Evolutionary conservation across 2,888 invertebrate species (phyloP).

Genomic region (Mamestra brassicae): DNA sequence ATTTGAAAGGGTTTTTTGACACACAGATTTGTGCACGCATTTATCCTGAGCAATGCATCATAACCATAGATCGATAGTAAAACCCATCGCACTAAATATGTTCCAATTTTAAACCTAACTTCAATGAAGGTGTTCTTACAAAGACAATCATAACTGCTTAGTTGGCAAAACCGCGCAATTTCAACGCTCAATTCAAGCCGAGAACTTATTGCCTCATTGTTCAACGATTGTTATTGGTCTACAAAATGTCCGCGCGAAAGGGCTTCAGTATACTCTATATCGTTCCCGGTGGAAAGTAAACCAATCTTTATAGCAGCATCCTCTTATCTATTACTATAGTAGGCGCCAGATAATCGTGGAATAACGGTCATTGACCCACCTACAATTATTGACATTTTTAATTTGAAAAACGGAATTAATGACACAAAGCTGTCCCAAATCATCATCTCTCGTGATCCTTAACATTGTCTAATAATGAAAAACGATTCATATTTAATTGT

Average conservation of each 20-base stretch:
- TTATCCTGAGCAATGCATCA: not conserved
- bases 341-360: too few species aligned
- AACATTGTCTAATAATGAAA: too few species aligned
- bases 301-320: too few species aligned
- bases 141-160: not conserved
- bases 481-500: too few species aligned
- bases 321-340: too few species aligned
- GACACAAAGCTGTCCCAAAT: too few species aligned
- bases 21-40: not conserved
- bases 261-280: not conserved
- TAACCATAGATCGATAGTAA: not conserved
- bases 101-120: not conserved
- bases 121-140: not conserved
- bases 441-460: too few species aligned
- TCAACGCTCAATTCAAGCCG: not conserved
- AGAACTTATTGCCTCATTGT: slow-evolving; percentile 1
- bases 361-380: too few species aligned
- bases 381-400: too few species aligned
- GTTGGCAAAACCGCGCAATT: not conserved
- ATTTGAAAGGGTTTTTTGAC: not conserved
- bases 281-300: not conserved
- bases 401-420: too few species aligned
- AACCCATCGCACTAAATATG: not conserved
- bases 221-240: not conserved
- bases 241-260: not conserved